These are phyloP conservation scores for Tursiops truncatus DNA, from an alignment of 2,113 vertebrate species.

Conservation along the genomic window DNA sequence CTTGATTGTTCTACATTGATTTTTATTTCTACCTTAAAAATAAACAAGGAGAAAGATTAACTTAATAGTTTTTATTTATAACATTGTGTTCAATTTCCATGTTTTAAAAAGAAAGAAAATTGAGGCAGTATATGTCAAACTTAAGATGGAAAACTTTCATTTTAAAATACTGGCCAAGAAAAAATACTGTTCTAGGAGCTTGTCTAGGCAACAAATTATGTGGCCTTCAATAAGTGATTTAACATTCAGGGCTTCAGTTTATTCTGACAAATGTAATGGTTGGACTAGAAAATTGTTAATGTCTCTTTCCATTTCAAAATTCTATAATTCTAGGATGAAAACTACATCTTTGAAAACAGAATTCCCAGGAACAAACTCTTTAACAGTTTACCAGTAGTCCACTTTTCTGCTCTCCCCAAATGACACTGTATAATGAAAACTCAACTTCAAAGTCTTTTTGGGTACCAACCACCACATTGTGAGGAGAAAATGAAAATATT, in stretches of 20 bases:
- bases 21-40: conserved; percentile 49
- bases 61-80: conserved; percentile 30
- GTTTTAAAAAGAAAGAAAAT: conserved; percentile 50
- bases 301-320: neutral
- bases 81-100: conserved; percentile 1
- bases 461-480: neutral
- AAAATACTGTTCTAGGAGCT: neutral
- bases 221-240: conserved; percentile 2
- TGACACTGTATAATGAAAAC: conserved; percentile 35
- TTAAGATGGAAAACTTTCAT: conserved; percentile 33
- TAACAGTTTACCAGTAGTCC: neutral
- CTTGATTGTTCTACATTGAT: neutral
- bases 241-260: conserved; percentile 13
- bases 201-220: neutral
- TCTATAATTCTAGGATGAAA: conserved; percentile 35
- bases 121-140: neutral
- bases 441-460: neutral
- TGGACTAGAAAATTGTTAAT: neutral
- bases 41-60: conserved; percentile 48
- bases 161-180: conserved; percentile 22
- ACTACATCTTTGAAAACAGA: conserved; percentile 15
- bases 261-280: conserved; percentile 4
- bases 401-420: neutral
- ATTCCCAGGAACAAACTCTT: conserved; percentile 5
- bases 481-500: conserved; percentile 45